Percentiles rank a stretch among this genome's conserved stretches.
These are phyloP conservation scores for Hypercompe scribonia DNA, from an alignment of 2,888 invertebrate species.

Conservation along the genomic window DNA sequence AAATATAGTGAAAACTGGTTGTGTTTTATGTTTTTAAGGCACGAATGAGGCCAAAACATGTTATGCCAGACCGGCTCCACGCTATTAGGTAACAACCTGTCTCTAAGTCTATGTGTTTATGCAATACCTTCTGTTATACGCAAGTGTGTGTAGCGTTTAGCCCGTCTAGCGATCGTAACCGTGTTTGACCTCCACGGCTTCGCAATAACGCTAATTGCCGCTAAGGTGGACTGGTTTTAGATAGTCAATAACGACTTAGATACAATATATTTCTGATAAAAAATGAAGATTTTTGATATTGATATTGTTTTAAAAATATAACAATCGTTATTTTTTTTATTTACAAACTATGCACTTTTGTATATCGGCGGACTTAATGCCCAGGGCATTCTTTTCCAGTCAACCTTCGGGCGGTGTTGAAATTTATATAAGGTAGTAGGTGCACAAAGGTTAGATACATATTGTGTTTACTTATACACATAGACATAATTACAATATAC, in stretches of 20 bases:
- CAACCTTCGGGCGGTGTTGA: no score
- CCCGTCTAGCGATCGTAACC: constrained; percentile 2
- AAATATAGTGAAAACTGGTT: neutral
- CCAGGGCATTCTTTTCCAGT: no score
- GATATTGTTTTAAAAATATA: neutral
- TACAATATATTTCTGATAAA: neutral
- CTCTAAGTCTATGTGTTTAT: constrained; percentile 11
- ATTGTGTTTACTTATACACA: no score
- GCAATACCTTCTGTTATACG: constrained; percentile 14
- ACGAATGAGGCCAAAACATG: constrained; percentile 18
- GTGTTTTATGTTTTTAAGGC: neutral
- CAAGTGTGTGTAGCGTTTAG: neutral
- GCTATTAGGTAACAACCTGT: constrained; percentile 20
- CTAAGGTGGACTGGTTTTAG: constrained; percentile 1
- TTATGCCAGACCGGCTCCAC: constrained; percentile 11
- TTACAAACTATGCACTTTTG: no score
- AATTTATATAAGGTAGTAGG: no score
- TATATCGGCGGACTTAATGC: no score
- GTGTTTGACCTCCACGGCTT: constrained; percentile 6
- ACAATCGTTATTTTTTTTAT: no score
- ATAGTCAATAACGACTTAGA: neutral
- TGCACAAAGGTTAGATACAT: no score
- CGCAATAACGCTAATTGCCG: constrained; percentile 6
- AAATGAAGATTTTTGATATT: neutral
- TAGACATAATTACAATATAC: no score